Conservation (phyloP, 1,140 invertebrate genomes). For the Amphibalanus amphitrite region DNA sequence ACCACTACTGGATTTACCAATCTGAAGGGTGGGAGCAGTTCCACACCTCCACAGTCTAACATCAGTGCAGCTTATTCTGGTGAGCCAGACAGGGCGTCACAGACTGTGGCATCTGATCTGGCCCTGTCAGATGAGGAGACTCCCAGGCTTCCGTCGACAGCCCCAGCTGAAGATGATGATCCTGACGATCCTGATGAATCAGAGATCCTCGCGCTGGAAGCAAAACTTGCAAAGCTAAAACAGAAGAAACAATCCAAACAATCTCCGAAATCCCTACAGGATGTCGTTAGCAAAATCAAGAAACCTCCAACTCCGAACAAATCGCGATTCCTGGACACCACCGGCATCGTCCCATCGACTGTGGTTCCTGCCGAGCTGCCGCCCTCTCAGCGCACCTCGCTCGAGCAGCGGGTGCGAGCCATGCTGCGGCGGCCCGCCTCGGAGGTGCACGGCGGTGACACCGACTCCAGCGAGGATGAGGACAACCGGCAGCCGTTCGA, state of each 20-base stretch:
- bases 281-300: background rate
- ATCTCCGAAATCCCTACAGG: background rate
- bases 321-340: background rate
- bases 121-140: background rate
- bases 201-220: background rate
- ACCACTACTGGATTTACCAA: too few relatives aligned
- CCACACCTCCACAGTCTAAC: background rate
- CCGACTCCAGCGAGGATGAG: slow-evolving; percentile 64
- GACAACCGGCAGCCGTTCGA: slow-evolving; percentile 49
- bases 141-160: background rate
- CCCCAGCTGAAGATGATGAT: background rate
- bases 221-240: background rate
- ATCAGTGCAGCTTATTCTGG: too few relatives aligned
- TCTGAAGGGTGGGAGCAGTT: too few relatives aligned
- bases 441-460: slow-evolving; percentile 36
- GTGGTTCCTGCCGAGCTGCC: background rate
- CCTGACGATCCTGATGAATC: background rate
- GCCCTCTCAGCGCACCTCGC: background rate
- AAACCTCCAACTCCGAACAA: background rate
- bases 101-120: background rate
- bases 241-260: background rate
- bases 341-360: background rate
- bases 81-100: background rate
- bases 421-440: background rate
- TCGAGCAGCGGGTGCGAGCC: background rate